Evolutionary conservation across 1,140 invertebrate species (phyloP).

Genomic region (Tigriopus japonicus): DNA sequence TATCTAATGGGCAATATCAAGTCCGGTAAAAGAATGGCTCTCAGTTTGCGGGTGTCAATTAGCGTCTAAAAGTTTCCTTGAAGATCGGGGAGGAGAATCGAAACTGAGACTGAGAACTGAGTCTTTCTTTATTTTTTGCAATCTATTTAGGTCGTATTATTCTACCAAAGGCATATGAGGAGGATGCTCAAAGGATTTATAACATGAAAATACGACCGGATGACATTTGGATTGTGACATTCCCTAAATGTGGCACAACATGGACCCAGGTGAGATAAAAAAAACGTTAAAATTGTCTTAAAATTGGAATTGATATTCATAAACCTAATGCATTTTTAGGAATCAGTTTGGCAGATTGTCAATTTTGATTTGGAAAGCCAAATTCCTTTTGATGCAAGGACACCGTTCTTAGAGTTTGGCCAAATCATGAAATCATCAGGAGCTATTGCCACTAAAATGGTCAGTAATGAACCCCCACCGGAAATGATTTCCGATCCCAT

Average conservation of each 20-base stretch:
- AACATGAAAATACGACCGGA: slow-evolving; percentile 1
- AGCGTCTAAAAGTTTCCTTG: too few species aligned
- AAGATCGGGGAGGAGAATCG: too few species aligned
- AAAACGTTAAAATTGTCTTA: too few species aligned
- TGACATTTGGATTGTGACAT: slow-evolving; percentile 6
- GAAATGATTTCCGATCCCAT: background rate
- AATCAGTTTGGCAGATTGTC: slow-evolving; percentile 1
- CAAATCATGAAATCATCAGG: too few species aligned
- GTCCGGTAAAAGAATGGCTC: too few species aligned
- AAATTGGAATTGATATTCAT: too few species aligned
- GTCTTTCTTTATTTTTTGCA: too few species aligned
- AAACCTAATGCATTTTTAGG: background rate
- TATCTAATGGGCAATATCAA: too few species aligned
- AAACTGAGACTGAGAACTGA: too few species aligned
- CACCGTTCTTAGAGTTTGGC: background rate
- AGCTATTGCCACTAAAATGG: too few species aligned
- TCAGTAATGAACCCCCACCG: background rate
- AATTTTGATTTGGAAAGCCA: background rate
- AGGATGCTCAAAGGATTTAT: background rate
- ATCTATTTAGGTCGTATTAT: too few species aligned
- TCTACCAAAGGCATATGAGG: background rate
- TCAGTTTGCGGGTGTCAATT: too few species aligned
- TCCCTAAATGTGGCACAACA: slow-evolving; percentile 7
- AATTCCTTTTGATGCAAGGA: background rate
- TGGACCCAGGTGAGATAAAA: slow-evolving; percentile 2